phyloP scores from a whole-genome alignment of 2,113 vertebrate species.

The Sylvilagus bachmani region DNA sequence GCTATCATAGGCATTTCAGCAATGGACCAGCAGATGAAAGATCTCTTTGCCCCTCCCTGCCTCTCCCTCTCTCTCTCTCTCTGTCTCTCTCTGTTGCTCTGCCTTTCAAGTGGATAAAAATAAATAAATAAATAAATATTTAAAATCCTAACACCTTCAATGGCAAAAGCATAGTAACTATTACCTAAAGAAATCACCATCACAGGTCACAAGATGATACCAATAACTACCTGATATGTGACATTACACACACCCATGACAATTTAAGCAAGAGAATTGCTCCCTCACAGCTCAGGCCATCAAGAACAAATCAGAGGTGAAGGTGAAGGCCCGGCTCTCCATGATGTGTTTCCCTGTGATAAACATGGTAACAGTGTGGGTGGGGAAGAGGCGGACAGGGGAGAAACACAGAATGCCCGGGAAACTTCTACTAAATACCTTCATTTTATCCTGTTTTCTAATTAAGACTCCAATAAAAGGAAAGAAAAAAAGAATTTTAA shows the following conservation, averaged over 20 bases:
- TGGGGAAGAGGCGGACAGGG: neutral
- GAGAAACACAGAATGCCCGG: neutral
- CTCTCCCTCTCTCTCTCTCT: too few relatives aligned
- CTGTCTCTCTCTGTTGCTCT: too few relatives aligned
- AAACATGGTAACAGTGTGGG: neutral
- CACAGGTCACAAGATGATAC: neutral
- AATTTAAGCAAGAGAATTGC: neutral
- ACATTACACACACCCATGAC: neutral
- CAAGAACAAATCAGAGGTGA: neutral
- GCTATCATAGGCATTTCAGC: too few relatives aligned
- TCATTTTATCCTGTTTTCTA: constrained; percentile 55
- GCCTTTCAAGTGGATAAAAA: too few relatives aligned
- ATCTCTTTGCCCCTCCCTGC: too few relatives aligned
- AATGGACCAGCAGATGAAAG: too few relatives aligned
- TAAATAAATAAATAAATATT: too few relatives aligned
- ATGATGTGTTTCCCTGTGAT: neutral
- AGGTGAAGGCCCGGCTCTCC: neutral
- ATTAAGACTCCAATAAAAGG: neutral
- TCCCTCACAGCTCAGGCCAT: neutral
- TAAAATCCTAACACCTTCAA: neutral
- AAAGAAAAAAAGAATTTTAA: neutral
- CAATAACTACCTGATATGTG: neutral
- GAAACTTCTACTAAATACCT: constrained; percentile 31
- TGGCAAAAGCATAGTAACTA: neutral
- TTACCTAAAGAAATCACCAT: neutral